Conservation (phyloP, 2,888 invertebrate genomes). For the Camptogramma bilineatum region DNA sequence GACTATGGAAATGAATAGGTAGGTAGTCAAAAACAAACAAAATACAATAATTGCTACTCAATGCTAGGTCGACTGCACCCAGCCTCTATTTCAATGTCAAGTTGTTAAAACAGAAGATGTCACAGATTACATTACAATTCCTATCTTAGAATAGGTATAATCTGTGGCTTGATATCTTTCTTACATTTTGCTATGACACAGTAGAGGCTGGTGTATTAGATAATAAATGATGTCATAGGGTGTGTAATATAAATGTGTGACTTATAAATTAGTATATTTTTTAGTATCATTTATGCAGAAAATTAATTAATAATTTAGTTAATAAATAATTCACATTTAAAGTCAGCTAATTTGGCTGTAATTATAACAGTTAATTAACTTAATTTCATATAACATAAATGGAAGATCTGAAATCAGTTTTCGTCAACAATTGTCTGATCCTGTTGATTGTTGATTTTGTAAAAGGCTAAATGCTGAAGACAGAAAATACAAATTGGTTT, state of each 20-base stretch:
- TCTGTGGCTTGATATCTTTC: constrained; percentile 10
- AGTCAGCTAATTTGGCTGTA: no score
- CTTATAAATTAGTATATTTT: no score
- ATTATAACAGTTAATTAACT: no score
- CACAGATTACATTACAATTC: not conserved
- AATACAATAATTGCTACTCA: not conserved
- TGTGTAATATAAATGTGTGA: no score
- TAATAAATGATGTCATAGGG: constrained; percentile 17
- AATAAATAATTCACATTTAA: no score
- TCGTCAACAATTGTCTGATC: no score
- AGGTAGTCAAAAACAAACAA: not conserved
- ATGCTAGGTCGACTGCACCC: constrained; percentile 20
- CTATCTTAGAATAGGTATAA: not conserved
- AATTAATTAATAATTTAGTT: no score
- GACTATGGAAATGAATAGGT: not conserved
- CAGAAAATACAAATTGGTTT: not conserved
- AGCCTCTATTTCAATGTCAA: constrained; percentile 27
- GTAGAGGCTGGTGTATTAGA: constrained; percentile 13
- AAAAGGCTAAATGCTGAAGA: not conserved
- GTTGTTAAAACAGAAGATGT: constrained; percentile 1
- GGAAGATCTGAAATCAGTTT: no score
- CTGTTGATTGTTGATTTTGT: not conserved
- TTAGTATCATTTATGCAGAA: no score
- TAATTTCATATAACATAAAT: no score
- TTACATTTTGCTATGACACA: constrained; percentile 6